Conservation (phyloP, 1,140 invertebrate genomes). For the Melitaea cinxia region DNA sequence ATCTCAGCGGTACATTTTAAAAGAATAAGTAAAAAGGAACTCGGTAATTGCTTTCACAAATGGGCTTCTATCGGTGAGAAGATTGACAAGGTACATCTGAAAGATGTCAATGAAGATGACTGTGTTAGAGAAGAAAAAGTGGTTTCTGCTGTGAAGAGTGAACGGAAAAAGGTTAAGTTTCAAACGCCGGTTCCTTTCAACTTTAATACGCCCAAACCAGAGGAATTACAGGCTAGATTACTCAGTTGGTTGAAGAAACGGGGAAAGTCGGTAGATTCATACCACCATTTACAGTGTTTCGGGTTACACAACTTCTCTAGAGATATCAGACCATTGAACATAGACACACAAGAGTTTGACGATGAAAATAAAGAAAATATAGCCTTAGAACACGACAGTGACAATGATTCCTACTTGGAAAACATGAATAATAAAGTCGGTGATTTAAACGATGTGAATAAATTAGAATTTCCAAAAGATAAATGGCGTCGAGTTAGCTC, state of each 20-base stretch:
- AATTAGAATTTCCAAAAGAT: slow-evolving; percentile 37
- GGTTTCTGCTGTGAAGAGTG: slow-evolving; percentile 70
- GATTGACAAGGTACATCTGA: slow-evolving; percentile 57
- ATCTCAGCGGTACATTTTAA: slow-evolving; percentile 80
- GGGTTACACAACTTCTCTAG: slow-evolving; percentile 64
- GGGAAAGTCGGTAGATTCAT: slow-evolving; percentile 77
- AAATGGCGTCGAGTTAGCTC: slow-evolving; percentile 62
- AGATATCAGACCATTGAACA: slow-evolving; percentile 33
- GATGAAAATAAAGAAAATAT: slow-evolving; percentile 83
- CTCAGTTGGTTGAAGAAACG: slow-evolving; percentile 78
- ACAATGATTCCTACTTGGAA: slow-evolving; percentile 70
- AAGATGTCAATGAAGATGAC: slow-evolving; percentile 67
- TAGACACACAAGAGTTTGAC: slow-evolving; percentile 47
- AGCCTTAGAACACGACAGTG: slow-evolving; percentile 67
- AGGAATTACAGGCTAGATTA: slow-evolving; percentile 71
- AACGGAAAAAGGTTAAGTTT: slow-evolving; percentile 74
- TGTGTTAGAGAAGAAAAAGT: slow-evolving; percentile 55
- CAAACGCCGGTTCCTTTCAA: slow-evolving; percentile 59
- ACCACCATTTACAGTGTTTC: slow-evolving; percentile 82
- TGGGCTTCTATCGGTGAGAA: slow-evolving; percentile 74
- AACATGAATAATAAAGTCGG: slow-evolving; percentile 58
- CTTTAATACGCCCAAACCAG: slow-evolving; percentile 67
- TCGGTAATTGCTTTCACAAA: slow-evolving; percentile 69
- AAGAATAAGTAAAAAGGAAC: slow-evolving; percentile 61
- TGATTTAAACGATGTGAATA: slow-evolving; percentile 14